These are phyloP conservation scores for Orestias chungarensis DNA, from an alignment of 2,797 vertebrate genomes.

Conservation along the genomic window DNA sequence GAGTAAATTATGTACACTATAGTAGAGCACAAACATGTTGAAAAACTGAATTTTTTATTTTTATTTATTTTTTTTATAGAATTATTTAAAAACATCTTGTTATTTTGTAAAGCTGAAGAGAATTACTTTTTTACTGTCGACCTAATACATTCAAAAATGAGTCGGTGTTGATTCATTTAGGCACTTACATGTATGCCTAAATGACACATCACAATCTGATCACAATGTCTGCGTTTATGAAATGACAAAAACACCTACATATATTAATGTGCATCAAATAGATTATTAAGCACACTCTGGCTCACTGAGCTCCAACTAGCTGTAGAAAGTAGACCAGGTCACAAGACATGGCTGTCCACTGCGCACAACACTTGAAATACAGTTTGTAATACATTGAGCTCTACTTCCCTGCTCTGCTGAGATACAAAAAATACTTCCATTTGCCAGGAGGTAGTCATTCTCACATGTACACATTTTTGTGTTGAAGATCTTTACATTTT, in stretches of 20 bases:
- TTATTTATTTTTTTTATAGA: no score
- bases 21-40: no score
- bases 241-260: constrained; percentile 10
- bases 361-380: background rate
- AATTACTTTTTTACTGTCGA: background rate
- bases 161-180: constrained; percentile 1
- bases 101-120: background rate
- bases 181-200: no score
- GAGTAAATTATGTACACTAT: no score
- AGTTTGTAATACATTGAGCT: constrained; percentile 6
- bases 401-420: constrained; percentile 23
- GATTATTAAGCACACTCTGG: constrained; percentile 39
- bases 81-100: background rate
- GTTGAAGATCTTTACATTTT: background rate
- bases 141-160: background rate
- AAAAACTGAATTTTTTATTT: no score
- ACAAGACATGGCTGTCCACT: constrained; percentile 44
- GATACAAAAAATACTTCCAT: constrained; percentile 32
- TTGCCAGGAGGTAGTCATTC: constrained; percentile 20
- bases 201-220: background rate
- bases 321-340: constrained; percentile 45
- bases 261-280: constrained; percentile 27
- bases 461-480: background rate
- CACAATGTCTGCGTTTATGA: constrained; percentile 4
- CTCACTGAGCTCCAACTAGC: constrained; percentile 42